These are phyloP conservation scores for Orthonyx spaldingii DNA, from an alignment of 2,113 vertebrate species.

Conservation along the genomic window DNA sequence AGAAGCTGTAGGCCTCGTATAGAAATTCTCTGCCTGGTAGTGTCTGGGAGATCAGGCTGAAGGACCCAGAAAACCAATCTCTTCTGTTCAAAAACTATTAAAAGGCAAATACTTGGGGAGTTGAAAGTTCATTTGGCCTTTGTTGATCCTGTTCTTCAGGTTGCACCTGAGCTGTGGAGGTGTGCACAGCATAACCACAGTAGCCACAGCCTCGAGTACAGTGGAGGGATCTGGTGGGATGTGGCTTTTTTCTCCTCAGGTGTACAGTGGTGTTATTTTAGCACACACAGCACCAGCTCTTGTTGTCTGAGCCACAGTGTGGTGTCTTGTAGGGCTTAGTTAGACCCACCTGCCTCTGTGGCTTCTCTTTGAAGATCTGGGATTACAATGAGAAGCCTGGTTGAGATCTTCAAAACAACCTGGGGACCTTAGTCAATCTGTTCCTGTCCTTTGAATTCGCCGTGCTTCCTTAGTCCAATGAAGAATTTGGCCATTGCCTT, in stretches of 20 bases:
- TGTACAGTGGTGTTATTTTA: neutral
- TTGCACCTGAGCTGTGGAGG: neutral
- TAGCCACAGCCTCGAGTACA: neutral
- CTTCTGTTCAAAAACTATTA: neutral
- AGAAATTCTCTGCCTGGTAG: neutral
- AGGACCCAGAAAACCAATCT: neutral
- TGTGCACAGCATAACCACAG: neutral
- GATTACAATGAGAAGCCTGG: neutral
- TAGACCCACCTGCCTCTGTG: neutral
- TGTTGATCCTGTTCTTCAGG: neutral
- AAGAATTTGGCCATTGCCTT: neutral
- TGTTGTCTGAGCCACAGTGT: neutral
- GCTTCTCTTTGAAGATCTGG: neutral
- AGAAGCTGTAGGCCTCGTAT: neutral
- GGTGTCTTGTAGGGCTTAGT: neutral
- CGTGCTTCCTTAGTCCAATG: neutral
- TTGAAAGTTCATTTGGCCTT: neutral
- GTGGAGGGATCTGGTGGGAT: neutral
- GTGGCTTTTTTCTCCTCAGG: neutral
- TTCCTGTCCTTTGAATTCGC: neutral
- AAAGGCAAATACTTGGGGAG: neutral
- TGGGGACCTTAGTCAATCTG: neutral
- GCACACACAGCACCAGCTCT: neutral
- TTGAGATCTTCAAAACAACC: neutral
- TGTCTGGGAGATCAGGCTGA: neutral